Conservation (phyloP, 2,113 vertebrate genomes). For the Trochalopteron elliotii region DNA sequence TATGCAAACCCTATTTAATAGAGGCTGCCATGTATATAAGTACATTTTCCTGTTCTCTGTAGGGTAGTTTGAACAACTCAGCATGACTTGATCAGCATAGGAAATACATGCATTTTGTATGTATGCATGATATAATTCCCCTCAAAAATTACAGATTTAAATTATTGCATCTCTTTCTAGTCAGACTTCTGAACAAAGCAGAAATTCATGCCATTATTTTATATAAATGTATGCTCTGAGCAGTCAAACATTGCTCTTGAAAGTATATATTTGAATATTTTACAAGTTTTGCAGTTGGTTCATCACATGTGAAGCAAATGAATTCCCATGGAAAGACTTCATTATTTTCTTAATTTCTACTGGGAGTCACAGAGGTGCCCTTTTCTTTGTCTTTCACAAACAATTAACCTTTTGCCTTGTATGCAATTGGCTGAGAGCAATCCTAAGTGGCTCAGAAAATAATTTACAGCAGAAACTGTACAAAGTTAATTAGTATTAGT, state of each 20-base stretch:
- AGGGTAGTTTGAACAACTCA: neutral
- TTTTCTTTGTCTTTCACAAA: constrained; percentile 72
- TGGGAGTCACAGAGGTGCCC: constrained; percentile 46
- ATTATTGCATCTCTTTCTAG: neutral
- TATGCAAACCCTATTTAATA: neutral
- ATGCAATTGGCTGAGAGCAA: constrained; percentile 60
- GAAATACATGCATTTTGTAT: neutral
- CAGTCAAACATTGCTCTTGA: neutral
- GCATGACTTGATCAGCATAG: neutral
- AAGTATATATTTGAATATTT: neutral
- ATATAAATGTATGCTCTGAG: neutral
- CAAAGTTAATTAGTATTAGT: constrained; percentile 70
- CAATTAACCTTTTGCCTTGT: constrained; percentile 72
- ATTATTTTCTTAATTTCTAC: constrained; percentile 63
- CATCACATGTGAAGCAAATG: neutral
- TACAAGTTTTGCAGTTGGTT: neutral
- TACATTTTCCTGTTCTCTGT: neutral
- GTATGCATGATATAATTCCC: neutral
- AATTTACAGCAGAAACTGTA: constrained; percentile 61
- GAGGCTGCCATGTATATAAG: neutral
- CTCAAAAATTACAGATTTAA: neutral
- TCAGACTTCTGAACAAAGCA: neutral
- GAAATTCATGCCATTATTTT: neutral
- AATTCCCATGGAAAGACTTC: constrained; percentile 54
- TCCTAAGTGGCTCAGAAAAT: constrained; percentile 60